Percentiles rank a stretch among this genome's conserved stretches.
These are phyloP conservation scores for Macaca nemestrina DNA, from an alignment of 2,113 vertebrate species.

Conservation along the genomic window DNA sequence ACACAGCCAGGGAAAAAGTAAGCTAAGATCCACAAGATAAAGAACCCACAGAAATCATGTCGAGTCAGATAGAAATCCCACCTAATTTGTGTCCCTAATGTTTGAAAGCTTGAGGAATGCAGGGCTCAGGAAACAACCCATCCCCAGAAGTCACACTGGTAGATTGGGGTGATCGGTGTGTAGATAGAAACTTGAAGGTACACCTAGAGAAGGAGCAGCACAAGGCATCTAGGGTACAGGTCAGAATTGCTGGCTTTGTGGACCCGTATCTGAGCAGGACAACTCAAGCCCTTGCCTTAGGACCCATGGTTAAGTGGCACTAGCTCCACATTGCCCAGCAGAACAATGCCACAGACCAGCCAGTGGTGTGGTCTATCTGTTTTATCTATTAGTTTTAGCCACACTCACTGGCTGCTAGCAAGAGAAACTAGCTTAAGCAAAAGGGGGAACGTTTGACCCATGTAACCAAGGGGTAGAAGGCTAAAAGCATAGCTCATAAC, in stretches of 20 bases:
- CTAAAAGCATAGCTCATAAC: background rate
- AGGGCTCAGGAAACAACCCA: background rate
- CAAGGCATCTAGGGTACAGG: background rate
- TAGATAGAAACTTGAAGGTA: too few relatives aligned
- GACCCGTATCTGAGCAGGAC: background rate
- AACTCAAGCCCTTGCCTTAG: background rate
- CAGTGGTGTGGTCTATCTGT: background rate
- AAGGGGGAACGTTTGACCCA: background rate
- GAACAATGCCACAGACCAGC: background rate
- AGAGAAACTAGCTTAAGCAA: background rate
- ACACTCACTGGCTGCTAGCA: background rate
- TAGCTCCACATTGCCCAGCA: background rate
- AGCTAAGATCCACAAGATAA: too few relatives aligned
- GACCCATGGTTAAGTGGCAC: background rate
- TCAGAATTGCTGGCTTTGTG: slow-evolving; percentile 4
- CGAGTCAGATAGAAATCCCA: background rate
- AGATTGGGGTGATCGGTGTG: background rate
- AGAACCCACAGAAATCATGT: background rate
- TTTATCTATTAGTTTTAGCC: background rate
- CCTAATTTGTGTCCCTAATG: background rate
- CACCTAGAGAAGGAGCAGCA: background rate
- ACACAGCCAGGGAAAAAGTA: background rate
- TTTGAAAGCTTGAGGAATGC: background rate
- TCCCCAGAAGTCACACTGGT: background rate
- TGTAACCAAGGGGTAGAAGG: background rate